These are phyloP conservation scores for Monopterus albus DNA, from an alignment of 2,113 vertebrate genomes.

Conservation along the genomic window DNA sequence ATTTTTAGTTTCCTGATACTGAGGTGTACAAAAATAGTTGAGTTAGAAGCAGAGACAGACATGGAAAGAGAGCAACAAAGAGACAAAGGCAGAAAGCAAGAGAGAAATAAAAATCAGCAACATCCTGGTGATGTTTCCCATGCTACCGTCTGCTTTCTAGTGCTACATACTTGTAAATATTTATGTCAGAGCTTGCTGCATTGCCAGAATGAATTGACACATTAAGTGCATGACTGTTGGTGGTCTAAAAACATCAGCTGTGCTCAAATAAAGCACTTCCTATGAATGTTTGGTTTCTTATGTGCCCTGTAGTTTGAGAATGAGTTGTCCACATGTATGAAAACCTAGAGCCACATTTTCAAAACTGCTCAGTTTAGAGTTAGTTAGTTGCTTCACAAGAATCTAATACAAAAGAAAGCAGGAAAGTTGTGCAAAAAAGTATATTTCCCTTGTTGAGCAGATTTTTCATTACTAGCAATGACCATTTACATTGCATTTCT, in stretches of 20 bases:
- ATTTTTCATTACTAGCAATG: slow-evolving; percentile 14
- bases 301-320: slow-evolving; percentile 26
- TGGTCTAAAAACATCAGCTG: slow-evolving; percentile 44
- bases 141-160: slow-evolving; percentile 28
- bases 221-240: slow-evolving; percentile 31
- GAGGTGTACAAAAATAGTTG: slow-evolving; percentile 65
- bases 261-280: slow-evolving; percentile 31
- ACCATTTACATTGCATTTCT: slow-evolving; percentile 37
- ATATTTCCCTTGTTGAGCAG: slow-evolving; percentile 20
- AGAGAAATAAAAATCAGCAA: slow-evolving; percentile 36
- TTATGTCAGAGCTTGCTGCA: slow-evolving; percentile 24
- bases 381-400: slow-evolving; percentile 4
- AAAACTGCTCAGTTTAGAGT: slow-evolving; percentile 12
- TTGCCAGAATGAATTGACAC: slow-evolving; percentile 27
- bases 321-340: slow-evolving; percentile 46
- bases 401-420: slow-evolving; percentile 8
- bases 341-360: slow-evolving; percentile 23
- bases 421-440: slow-evolving; percentile 43
- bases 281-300: slow-evolving; percentile 23
- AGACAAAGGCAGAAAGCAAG: slow-evolving; percentile 25
- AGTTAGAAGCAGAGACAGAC: slow-evolving; percentile 39
- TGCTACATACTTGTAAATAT: slow-evolving; percentile 54
- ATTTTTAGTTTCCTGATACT: slow-evolving; percentile 60
- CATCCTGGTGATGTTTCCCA: slow-evolving; percentile 29
- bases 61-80: slow-evolving; percentile 27